Conservation (phyloP, 2,888 invertebrate species). For the Heliconius cydno region DNA sequence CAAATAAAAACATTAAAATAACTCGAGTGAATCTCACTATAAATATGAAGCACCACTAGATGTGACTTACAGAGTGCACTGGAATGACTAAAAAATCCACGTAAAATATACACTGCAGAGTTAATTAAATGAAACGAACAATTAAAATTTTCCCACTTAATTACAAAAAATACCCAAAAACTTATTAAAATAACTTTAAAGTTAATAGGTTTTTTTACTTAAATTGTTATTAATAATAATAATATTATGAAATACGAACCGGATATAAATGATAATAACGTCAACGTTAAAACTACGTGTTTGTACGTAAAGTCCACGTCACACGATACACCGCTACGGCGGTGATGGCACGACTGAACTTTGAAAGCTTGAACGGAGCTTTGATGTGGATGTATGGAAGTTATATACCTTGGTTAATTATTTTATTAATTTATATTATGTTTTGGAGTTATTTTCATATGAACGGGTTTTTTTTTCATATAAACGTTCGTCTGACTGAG, state of each 20-base stretch:
- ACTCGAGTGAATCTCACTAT: constrained; percentile 11
- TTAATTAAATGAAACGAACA: constrained; percentile 5
- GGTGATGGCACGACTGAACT: constrained; percentile 39
- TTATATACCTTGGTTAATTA: background rate
- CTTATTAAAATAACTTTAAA: background rate
- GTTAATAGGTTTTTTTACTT: background rate
- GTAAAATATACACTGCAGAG: background rate
- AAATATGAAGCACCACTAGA: constrained; percentile 4
- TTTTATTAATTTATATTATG: background rate
- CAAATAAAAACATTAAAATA: constrained; percentile 1
- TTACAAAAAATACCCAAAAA: background rate
- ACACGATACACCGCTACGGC: constrained; percentile 38
- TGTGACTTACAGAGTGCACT: constrained; percentile 11
- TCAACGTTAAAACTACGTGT: constrained; percentile 15
- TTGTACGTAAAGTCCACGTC: constrained; percentile 1
- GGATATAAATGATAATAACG: constrained; percentile 2
- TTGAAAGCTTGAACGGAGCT: constrained; percentile 11
- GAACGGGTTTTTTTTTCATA: background rate
- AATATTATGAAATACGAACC: constrained; percentile 18
- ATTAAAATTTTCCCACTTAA: background rate
- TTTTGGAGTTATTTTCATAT: background rate
- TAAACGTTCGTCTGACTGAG: background rate
- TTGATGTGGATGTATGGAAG: background rate
- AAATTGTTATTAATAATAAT: constrained; percentile 2
- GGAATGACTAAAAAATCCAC: background rate